Conservation (phyloP, 2,797 vertebrate species). For the Dallia pectoralis region DNA sequence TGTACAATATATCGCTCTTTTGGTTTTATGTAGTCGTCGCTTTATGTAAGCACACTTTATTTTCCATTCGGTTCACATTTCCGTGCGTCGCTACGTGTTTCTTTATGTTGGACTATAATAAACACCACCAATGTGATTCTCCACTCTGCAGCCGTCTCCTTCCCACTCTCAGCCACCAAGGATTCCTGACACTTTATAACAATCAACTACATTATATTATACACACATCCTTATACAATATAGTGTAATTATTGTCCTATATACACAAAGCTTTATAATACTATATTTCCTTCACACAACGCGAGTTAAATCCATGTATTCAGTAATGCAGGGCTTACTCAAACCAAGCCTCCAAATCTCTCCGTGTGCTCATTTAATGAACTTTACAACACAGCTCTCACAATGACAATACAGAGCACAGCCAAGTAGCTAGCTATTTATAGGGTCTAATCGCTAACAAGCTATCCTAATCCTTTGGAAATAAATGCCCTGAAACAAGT, state of each 20-base stretch:
- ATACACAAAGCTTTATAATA: constrained; percentile 19
- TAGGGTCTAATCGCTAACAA: constrained; percentile 19
- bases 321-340: constrained; percentile 49
- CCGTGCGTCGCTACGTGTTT: no score
- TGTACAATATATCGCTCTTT: no score
- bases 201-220: no score
- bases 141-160: no score
- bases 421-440: constrained; percentile 29
- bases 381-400: constrained; percentile 44
- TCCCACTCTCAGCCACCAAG: no score
- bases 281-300: constrained; percentile 18
- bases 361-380: constrained; percentile 39
- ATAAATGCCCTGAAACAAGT: constrained; percentile 37
- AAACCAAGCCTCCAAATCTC: constrained; percentile 48
- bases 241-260: neutral
- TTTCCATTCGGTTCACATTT: no score
- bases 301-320: constrained; percentile 46
- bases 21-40: no score
- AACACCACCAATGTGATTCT: no score
- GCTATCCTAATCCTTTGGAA: constrained; percentile 36
- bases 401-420: constrained; percentile 27
- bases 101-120: no score
- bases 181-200: neutral
- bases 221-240: neutral
- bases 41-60: no score